Evolutionary conservation across 1,140 invertebrate genomes (phyloP), one percentile per base, ranked within the genome.

Genomic region (Apis laboriosa): DNA sequence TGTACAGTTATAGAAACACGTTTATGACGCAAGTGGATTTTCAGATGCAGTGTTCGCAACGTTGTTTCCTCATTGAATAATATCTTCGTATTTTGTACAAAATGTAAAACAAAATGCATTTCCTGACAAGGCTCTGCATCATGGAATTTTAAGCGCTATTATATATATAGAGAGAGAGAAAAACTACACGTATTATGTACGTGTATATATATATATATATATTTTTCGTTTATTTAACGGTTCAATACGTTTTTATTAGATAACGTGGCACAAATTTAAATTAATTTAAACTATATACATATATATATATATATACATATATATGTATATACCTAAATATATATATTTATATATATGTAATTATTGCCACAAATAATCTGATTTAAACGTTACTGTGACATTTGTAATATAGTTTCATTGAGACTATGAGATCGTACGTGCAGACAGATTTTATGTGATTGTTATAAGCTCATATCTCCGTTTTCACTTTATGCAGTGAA

Each of bases 401-500:
- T 77, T 80, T 83, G 80, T 77, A 80, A 83, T 77, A 77, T 84
- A 84, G 77, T 86, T 86, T 86, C 85, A 73, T 70, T 68, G 63
- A 77, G 67, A 84, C 73, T 77, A 60, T 84, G 68, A 84, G 63
- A n/a, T 80, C 56, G 53, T 61, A 84, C 55, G 53, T 80, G 76
- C 82, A 84, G 73, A 84, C 75, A 85, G 75, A 72, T 77, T 83
- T 85, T 83, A 86, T 86, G 84, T 86, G 84, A 86, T 86, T 79
- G 81, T 86, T 86, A 84, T 75, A 86, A 83, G 71, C 75, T 82
- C 84, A 86, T 86, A 86, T 86, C 83, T 84, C 73, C 73, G 82
- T 89, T 86, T 77, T 87, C 86, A 87, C 79, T 89, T 89, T 88
- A 90, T 88, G 84, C 80, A 90, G 90, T 91, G 87, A 92, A 91